Evolutionary conservation across 2,888 invertebrate genomes (phyloP).

Genomic region (Venusia cambrica): DNA sequence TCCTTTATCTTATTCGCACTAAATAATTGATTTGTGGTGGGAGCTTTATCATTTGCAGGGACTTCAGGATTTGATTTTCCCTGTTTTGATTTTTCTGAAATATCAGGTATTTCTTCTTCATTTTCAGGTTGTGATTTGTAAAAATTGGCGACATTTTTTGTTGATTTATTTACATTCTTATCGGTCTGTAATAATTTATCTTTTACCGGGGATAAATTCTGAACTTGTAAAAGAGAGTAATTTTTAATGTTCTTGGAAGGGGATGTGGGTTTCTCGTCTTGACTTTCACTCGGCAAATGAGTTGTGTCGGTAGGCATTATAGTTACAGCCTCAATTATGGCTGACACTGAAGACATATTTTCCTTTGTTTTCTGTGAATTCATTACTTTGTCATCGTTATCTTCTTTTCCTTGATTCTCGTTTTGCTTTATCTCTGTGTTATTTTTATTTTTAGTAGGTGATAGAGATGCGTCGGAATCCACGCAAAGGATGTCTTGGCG

Average conservation of each 20-base stretch:
- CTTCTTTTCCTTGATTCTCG: conserved; percentile 4
- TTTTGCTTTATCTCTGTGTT: conserved; percentile 1
- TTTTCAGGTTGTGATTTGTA: conserved; percentile 45
- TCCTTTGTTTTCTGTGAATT: too few relatives aligned
- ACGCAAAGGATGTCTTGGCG: conserved; percentile 17
- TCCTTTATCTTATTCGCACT: conserved; percentile 16
- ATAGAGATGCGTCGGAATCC: conserved; percentile 18
- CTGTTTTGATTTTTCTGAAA: conserved; percentile 1
- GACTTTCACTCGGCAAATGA: too few relatives aligned
- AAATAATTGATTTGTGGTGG: conserved; percentile 2
- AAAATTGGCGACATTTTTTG: conserved; percentile 50
- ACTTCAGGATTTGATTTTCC: conserved; percentile 9
- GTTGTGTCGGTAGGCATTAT: too few relatives aligned
- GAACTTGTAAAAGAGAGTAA: conserved; percentile 7
- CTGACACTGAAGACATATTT: too few relatives aligned
- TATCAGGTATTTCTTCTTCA: conserved; percentile 6
- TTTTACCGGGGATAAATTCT: conserved; percentile 3
- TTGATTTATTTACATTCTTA: conserved; percentile 1
- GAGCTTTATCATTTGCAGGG: not conserved
- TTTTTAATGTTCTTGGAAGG: conserved; percentile 1
- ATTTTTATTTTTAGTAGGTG: conserved; percentile 15
- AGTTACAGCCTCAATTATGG: too few relatives aligned
- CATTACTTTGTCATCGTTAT: not conserved
- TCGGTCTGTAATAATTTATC: not conserved
- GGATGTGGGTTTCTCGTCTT: too few relatives aligned